These are phyloP conservation scores for Myotis pilosus DNA, from an alignment of 2,797 vertebrate species.

Conservation along the genomic window DNA sequence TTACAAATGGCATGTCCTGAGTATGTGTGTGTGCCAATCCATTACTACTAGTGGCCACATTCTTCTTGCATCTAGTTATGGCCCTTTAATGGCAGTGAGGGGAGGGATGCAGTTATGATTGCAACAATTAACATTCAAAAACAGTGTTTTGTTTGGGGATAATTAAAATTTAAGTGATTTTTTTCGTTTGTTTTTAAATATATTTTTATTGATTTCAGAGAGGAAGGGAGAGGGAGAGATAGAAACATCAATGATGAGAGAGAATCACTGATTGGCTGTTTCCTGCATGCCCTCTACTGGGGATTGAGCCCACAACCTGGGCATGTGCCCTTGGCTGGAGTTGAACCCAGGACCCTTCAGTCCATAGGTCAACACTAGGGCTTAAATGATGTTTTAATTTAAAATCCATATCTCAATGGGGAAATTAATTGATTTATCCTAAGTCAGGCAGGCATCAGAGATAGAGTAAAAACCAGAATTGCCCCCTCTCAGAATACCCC, in stretches of 20 bases:
- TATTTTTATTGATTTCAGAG: too few species aligned
- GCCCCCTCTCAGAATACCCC: neutral
- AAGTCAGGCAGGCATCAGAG: slow-evolving; percentile 5
- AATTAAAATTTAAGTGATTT: neutral
- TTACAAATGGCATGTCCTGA: neutral
- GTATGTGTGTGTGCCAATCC: neutral
- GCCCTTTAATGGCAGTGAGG: neutral
- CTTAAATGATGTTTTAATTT: slow-evolving; percentile 16
- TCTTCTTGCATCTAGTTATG: neutral
- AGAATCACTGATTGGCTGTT: too few species aligned
- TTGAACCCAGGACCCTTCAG: too few species aligned
- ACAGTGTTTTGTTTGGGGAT: neutral
- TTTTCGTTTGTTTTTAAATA: too few species aligned
- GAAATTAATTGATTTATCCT: neutral
- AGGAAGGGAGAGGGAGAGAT: too few species aligned
- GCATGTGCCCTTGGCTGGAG: too few species aligned
- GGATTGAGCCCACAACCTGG: too few species aligned
- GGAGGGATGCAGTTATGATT: neutral
- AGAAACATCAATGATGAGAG: too few species aligned
- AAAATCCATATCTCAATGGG: neutral
- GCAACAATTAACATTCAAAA: neutral
- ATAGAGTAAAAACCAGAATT: neutral
- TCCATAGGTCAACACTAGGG: too few species aligned
- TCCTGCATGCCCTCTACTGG: too few species aligned
- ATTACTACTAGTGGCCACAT: neutral